Base-by-base conservation (phyloP, 2,797 vertebrate species). In the Antennarius maculatus region DNA sequence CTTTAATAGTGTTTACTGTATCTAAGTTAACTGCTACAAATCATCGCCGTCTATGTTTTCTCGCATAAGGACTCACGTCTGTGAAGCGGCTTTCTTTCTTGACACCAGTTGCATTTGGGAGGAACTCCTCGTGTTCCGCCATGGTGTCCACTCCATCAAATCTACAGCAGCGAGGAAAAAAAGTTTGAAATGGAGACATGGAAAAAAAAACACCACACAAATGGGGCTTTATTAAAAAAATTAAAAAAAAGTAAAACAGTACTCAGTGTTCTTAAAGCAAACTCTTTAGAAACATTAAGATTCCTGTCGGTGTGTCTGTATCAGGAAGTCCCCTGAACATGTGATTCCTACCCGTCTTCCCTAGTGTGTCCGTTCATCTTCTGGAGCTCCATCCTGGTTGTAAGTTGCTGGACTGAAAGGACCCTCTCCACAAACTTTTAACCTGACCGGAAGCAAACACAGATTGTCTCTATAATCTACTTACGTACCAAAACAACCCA, bases 301-400 rank as follows among this genome's bases (percentile, higher is more conserved):
- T 14, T 10, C 14, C 7, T 39, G 42, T 12, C 13, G 9, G n/a
- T 43, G 9, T 16, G 37, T 7, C 10, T 16, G 28, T 4, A 17
- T 37, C 14, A 27, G 17, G 48, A 10, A 13, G n/a, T 18, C 29
- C 34, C 27, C 31, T 18, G 55, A 5, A 28, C 42, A 7, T 31
- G 16, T 11, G 54, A 50, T 4, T 60, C 74, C 72, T 71, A 94
- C 94, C 90, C 88, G 2, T 93, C 90, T 0, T 93, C 90, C 46
- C 23, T 83, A 66, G 58, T 77, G 66, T 91, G 85, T 57, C 93
- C 93, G 0, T 94, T 93, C 28, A 93, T 86, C 81, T 94, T 95
- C 66, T 92, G 85, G 18, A 93, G 89, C 69, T 94, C 93, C 93
- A 94, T 94, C 43, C 34, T 82, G 43, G 16, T 59, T n/a, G 50